Evolutionary conservation across 2,113 vertebrate genomes (phyloP), one percentile per base, ranked within the genome.

Genomic region (Aythya baeri): DNA sequence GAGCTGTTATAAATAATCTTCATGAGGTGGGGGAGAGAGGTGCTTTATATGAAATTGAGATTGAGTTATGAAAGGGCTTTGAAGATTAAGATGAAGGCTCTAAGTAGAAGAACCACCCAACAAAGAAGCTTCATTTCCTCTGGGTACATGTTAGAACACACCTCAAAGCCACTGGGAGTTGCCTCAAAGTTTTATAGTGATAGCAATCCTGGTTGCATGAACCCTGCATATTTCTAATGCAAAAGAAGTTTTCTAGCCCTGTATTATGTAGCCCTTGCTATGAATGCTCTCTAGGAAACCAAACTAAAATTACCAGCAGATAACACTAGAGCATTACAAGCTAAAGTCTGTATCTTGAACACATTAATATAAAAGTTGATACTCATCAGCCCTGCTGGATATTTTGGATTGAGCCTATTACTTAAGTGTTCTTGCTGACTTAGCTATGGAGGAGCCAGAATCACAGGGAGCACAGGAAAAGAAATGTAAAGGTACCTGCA

Each of bases 21-120:
- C 54, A 59, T 6, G 68, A 62, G 75, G 17, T 17, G 22, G 22
- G 2, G 5, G 17, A 21, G 13, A 87, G 57, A 81, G 7, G 6
- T 50, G 23, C 16, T 65, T 8, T 83, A 72, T 91, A 49, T 75
- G 73, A 52, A 75, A 38, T 0, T 38, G 27, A 86, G 79, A 58
- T 5, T 41, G 36, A 91, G 17, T 80, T 93, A 93, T 94, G 89
- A 20, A 88, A 86, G 5, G 25, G 27, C 73, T 96, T 96, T 97
- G 94, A 96, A 94, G 93, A 91, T 87, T 92, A 76, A 94, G 62
- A 90, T 90, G 88, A 95, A 97, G 76, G 86, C 14, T 17, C 34
- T 65, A 43, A 88, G n/a, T 36, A 54, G 29, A 93, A 88, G 68
- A 91, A 72, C 44, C 34, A 75, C 49, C 9, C 65, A 65, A 86